Evolutionary conservation across 2,888 invertebrate genomes (phyloP).

Genomic region (Cerastoderma edule): DNA sequence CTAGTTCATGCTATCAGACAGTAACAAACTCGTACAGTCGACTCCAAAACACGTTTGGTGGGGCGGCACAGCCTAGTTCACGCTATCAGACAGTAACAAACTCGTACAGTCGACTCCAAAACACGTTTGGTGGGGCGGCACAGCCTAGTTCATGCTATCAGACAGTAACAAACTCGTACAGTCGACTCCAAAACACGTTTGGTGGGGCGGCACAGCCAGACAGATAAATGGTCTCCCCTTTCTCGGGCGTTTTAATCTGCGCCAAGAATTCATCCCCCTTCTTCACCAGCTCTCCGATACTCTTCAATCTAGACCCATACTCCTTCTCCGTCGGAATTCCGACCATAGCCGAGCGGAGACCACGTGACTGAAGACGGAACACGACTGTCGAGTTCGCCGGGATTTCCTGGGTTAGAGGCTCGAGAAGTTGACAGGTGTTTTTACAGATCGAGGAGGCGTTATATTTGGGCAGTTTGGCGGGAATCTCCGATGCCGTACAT

Average conservation of each 20-base stretch:
- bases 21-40: no score
- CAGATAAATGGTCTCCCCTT: conserved; percentile 47
- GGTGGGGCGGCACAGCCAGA: conserved; percentile 56
- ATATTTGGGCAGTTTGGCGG: conserved; percentile 58
- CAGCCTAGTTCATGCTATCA: background rate
- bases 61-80: no score
- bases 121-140: no score
- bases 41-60: no score
- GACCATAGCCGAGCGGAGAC: conserved; percentile 47
- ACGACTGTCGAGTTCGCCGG: conserved; percentile 50
- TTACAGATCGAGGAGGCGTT: conserved; percentile 58
- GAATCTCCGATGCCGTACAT: conserved; percentile 37
- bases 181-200: conserved; percentile 58
- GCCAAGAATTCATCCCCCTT: conserved; percentile 40
- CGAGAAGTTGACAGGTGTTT: conserved; percentile 51
- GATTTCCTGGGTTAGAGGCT: conserved; percentile 55
- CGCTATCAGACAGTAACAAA: no score
- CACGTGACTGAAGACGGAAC: conserved; percentile 49
- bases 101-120: no score
- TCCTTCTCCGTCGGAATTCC: conserved; percentile 53
- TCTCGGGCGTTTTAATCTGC: conserved; percentile 42
- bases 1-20: no score
- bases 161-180: conserved; percentile 56
- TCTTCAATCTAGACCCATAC: conserved; percentile 44
- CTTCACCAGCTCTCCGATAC: conserved; percentile 48